A percentile compares a stretch with the other conserved stretches of the same genome.
Evolutionary conservation across 2,113 vertebrate genomes (phyloP).

Genomic region (Heliornis fulica): DNA sequence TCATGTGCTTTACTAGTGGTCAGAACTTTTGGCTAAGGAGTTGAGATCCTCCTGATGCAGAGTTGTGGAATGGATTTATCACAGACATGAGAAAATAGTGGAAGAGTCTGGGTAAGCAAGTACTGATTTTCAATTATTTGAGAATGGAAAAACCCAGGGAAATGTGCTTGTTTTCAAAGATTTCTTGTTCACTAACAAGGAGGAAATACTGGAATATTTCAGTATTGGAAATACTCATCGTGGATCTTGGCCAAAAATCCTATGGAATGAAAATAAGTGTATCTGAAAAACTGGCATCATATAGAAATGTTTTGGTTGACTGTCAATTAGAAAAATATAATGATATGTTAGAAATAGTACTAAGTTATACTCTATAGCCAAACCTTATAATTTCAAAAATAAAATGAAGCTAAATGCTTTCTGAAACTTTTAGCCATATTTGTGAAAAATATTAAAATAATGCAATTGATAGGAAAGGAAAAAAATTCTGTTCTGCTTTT

Average conservation of each 20-base stretch:
- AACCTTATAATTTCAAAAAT: background rate
- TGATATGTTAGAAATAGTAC: background rate
- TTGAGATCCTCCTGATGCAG: background rate
- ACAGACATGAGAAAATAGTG: background rate
- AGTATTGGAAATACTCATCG: background rate
- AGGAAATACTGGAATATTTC: background rate
- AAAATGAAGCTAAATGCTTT: background rate
- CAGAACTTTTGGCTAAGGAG: background rate
- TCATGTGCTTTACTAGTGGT: background rate
- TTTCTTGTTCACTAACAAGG: background rate
- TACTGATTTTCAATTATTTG: background rate
- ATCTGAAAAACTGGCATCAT: background rate
- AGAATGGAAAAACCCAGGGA: background rate
- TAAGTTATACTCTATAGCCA: background rate
- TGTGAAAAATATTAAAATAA: background rate
- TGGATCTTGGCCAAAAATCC: background rate
- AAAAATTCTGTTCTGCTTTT: background rate
- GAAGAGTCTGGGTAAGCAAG: background rate
- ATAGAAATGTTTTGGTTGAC: background rate
- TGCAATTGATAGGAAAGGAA: background rate
- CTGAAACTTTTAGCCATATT: background rate
- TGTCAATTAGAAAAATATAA: background rate
- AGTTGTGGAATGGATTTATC: background rate
- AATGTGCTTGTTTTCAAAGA: background rate
- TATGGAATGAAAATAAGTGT: background rate